Evolutionary conservation across 2,113 vertebrate species (phyloP), one percentile per base, ranked within the genome.

Genomic region (Callipepla squamata): DNA sequence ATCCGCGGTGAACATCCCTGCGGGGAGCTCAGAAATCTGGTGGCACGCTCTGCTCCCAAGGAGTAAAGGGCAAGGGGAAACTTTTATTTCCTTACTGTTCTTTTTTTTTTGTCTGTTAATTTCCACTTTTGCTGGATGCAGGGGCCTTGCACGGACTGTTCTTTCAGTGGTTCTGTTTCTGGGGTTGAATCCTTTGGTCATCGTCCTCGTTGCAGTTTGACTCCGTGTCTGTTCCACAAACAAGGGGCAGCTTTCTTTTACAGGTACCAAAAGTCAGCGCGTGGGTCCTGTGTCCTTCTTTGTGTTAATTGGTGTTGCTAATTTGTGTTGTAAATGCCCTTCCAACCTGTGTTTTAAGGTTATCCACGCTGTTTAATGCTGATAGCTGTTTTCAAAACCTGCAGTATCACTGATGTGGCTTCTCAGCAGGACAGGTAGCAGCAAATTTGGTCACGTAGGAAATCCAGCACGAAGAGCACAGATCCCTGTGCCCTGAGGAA

Each of bases 21-120:
- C 7, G 4, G 51, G 20, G 48, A 21, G 57, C 10, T 34, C 8
- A 38, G 77, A 70, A 47, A 73, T 34, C 19, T 42, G 63, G 30
- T 36, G 19, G 23, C 85, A 80, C 72, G 7, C 50, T 74, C 86
- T 13, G 57, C 51, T 62, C 1, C 80, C 65, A 67, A 90, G 73
- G 23, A 75, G 12, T 26, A 45, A 70, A 80, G 47, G 47, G 38
- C 3, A n/a, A 36, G 28, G 15, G 1, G 4, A 66, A 80, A 36
- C 36, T 78, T 87, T 22, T 89, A 7, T 47, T 82, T 76, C 34
- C 12, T 85, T 47, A 28, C 30, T 67, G 28, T 19, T 19, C 3
- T 2, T 87, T 93, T 90, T 90, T 70, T 20, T 34, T 50, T 40
- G 40, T 40, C 50, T 17, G 7, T 78, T 87, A 78, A 50, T 87